phyloP scores from a whole-genome alignment of 1,140 invertebrate genomes.

The Sarcophaga bullata region DNA sequence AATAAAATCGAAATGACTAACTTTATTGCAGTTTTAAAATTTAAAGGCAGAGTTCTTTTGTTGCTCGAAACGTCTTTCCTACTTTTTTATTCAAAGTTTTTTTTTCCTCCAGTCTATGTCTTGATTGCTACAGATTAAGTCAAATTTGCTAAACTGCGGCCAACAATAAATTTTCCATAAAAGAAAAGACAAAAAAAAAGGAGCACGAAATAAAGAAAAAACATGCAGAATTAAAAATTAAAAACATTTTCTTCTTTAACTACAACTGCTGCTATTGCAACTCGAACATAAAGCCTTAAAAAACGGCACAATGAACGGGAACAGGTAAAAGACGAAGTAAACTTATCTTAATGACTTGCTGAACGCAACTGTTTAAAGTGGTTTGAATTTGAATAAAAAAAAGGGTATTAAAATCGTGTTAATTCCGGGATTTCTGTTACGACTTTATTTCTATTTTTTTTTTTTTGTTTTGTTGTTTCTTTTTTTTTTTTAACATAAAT shows the following conservation, averaged over 20 bases:
- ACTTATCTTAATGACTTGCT: constrained; percentile 29
- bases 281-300: background rate
- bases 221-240: constrained; percentile 25
- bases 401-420: constrained; percentile 20
- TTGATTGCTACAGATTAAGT: constrained; percentile 28
- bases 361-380: background rate
- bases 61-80: background rate
- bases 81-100: background rate
- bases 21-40: background rate
- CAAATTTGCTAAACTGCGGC: constrained; percentile 30
- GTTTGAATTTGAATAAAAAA: background rate
- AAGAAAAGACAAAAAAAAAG: background rate
- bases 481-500: constrained; percentile 19
- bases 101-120: background rate
- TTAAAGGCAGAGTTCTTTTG: constrained; percentile 2
- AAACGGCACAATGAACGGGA: no score
- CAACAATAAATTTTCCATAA: constrained; percentile 26
- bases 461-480: background rate
- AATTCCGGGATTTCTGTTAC: constrained; percentile 3
- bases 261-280: background rate
- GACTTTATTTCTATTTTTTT: no score
- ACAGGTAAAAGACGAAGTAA: background rate
- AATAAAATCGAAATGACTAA: background rate
- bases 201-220: no score
- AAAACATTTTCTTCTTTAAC: background rate